Evolutionary conservation across 2,888 invertebrate genomes (phyloP), one percentile per base, ranked within the genome.

Genomic region (Pristionchus mayeri): DNA sequence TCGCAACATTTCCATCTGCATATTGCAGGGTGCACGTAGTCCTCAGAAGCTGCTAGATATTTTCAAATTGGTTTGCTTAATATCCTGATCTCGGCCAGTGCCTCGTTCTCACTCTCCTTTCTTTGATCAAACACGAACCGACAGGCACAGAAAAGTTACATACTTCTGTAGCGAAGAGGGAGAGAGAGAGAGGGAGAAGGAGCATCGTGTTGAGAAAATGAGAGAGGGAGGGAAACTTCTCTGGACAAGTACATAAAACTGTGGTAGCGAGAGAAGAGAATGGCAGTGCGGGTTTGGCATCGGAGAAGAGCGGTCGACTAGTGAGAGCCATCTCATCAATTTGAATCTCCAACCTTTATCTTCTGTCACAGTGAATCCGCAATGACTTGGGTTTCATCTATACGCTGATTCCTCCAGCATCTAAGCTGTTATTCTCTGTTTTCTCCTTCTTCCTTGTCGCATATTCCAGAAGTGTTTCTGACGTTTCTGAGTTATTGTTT

Each of bases 161-260:
- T 71, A 71, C 71, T 71, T 71, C 71, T 71, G 71, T 40, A 71
- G 71, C 40, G 40, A 44, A 37, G 40, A 71, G 40, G 6, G 63
- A 63, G 21, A 34, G 34, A 34, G 63, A 63, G 34, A 13, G 6
- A 71, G 13, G 44, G n/a, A 67, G 67, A 63, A 71, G 71, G 40
- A 40, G 71, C 40, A 40, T 40, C 71, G 40, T 7, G 40, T n/a
- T 71, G 71, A 44, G 71, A 71, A 71, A 71, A 71, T 24, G 40
- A n/a, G 2, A 71, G 71, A 44, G 71, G 67, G 34, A 37, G 67
- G 24, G 71, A 16, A 44, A 44, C 71, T 71, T 44, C 71, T 44
- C 71, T 30, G 44, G 71, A 71, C 71, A 40, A 71, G 71, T 71
- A 71, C 71, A 71, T 71, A 71, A 71, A 71, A 71, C 71, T 71